Percentiles rank a stretch among this genome's conserved stretches.
Evolutionary conservation across 1,140 invertebrate species (phyloP).

Genomic region (Bombus haemorrhoidalis): DNA sequence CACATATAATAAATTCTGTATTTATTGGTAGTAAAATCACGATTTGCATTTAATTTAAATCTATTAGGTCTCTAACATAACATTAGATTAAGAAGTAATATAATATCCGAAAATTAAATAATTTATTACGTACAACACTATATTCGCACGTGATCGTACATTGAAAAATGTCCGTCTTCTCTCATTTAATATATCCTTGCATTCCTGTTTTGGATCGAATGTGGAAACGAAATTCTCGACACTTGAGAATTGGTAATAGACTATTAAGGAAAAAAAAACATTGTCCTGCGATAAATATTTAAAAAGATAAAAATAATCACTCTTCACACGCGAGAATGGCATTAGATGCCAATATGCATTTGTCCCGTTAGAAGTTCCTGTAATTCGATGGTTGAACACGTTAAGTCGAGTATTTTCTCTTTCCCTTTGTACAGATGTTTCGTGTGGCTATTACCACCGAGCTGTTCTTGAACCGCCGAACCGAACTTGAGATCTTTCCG

Average conservation of each 20-base stretch:
- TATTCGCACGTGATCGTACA: conserved; percentile 57
- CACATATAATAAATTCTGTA: neutral
- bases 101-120: conserved; percentile 68
- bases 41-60: conserved; percentile 38
- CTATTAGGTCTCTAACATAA: conserved; percentile 44
- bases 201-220: neutral
- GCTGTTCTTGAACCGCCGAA: too few species aligned
- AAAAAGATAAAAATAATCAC: conserved; percentile 53
- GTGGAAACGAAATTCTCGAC: conserved; percentile 12
- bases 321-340: conserved; percentile 43
- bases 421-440: neutral
- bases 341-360: neutral
- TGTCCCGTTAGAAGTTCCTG: conserved; percentile 22
- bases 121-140: conserved; percentile 69
- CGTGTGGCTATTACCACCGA: neutral
- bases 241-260: conserved; percentile 21
- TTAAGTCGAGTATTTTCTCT: neutral
- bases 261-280: conserved; percentile 11
- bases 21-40: conserved; percentile 20
- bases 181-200: conserved; percentile 6
- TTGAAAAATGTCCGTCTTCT: conserved; percentile 52
- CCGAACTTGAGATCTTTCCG: neutral
- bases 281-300: conserved; percentile 45
- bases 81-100: conserved; percentile 40
- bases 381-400: conserved; percentile 3